Evolutionary conservation across 2,888 invertebrate species (phyloP), one percentile per base, ranked within the genome.

Genomic region (Ophion ventricosus): DNA sequence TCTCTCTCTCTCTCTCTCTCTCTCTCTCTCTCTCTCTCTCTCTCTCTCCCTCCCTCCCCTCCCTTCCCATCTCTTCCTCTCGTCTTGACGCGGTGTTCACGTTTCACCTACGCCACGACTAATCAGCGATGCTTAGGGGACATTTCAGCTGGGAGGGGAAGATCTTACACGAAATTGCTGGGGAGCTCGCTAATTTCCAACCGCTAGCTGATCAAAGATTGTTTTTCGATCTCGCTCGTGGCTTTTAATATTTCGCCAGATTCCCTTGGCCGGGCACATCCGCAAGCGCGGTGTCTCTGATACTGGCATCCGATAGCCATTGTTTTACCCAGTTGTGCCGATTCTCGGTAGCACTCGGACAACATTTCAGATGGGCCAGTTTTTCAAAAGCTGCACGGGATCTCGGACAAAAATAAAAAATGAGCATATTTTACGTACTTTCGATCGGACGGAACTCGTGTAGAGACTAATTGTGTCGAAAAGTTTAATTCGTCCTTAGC

Each of bases 51-150:
- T 49, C 17, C 14, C 14, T 49, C 14, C 49, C 17, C 49, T 49
- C 5, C 5, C 14, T 49, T 11, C 14, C 14, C 17, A 2, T 49
- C 4, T 49, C 49, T 49, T 49, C 14, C 54, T 76, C 64, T 73
- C 66, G 23, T 67, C 29, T 66, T 54, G 64, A 20, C 29, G 17
- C 54, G 54, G 29, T 17, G 14, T 54, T 63, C 26, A 75, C 29
- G 54, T 64, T 54, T 54, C 2, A 25, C 20, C 43, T 26, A n/a
- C n/a, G n/a, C 61, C 61, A 73, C 25, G 72, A 59, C 59, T 61
- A 73, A 70, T 5, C 57, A 14, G 35, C 56, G 17, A 29, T 63
- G 17, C 29, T 2, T 54, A 67, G 14, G n/a, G 67, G 25, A 25
- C 23, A 67, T 54, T 67, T 20, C 20, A 64, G 7, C 10, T 8